Percentiles rank a stretch among this genome's conserved stretches.
phyloP scores from a whole-genome alignment of 2,797 vertebrate genomes.

The Thripadectes ignobilis region DNA sequence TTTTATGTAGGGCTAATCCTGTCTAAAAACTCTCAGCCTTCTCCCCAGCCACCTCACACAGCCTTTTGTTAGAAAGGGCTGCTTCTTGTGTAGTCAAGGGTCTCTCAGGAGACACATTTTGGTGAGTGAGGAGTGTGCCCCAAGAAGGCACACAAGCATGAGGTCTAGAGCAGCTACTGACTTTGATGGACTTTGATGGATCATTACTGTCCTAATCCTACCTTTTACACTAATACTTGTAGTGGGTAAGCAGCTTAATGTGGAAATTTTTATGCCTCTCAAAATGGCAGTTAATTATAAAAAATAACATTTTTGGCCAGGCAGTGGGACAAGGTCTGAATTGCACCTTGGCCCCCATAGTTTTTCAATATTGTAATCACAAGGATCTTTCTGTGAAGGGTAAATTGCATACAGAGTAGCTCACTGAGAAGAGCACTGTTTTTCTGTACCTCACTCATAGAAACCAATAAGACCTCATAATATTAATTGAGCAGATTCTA shows the following conservation, averaged over 20 bases:
- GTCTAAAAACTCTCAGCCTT: not conserved
- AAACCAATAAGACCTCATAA: conserved; percentile 16
- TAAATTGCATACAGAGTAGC: not conserved
- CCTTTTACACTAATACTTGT: not conserved
- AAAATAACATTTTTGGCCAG: not conserved
- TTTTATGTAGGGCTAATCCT: not conserved
- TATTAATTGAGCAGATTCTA: not conserved
- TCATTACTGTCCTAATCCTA: not conserved
- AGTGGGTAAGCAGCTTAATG: not conserved
- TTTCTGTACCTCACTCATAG: not conserved
- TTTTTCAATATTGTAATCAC: not conserved
- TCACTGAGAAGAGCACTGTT: not conserved
- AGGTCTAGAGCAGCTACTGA: not conserved
- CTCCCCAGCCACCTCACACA: not conserved
- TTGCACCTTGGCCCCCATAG: not conserved
- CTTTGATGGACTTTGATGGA: not conserved
- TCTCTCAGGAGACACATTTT: not conserved
- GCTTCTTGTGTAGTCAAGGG: not conserved
- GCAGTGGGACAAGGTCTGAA: not conserved
- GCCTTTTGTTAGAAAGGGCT: not conserved
- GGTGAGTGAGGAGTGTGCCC: not conserved
- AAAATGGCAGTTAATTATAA: not conserved
- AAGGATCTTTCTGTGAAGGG: not conserved
- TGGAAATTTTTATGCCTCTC: not conserved
- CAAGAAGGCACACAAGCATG: not conserved